Conservation (phyloP, 2,113 vertebrate species). For the Sinosuthora webbiana region DNA sequence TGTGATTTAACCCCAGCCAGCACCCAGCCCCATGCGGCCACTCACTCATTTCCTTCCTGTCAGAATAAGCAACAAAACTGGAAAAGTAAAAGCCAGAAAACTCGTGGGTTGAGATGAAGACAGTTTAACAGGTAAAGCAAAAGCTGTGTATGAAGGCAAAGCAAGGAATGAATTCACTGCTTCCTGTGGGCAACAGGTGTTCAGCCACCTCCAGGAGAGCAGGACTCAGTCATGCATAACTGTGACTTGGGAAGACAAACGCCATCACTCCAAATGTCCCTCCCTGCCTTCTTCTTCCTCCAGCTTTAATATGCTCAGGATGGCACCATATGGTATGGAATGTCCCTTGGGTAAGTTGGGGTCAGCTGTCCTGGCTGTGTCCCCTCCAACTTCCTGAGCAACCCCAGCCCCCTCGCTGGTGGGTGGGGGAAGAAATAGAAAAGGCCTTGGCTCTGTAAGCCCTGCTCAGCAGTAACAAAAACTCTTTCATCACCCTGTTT, state of each 20-base stretch:
- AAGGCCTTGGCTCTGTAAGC: background rate
- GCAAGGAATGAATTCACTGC: background rate
- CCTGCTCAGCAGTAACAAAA: background rate
- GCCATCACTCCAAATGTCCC: background rate
- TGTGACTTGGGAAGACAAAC: background rate
- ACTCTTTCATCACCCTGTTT: background rate
- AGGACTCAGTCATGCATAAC: background rate
- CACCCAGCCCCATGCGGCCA: background rate
- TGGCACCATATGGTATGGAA: background rate
- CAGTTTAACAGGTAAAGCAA: background rate
- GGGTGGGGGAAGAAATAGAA: background rate
- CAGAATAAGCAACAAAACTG: background rate
- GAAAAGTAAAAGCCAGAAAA: background rate
- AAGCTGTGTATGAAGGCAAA: fast-evolving
- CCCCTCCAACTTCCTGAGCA: background rate
- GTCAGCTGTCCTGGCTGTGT: background rate
- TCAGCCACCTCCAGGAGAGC: background rate
- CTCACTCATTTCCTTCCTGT: background rate
- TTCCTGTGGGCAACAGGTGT: background rate
- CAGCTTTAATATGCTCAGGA: background rate
- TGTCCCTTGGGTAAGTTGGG: background rate
- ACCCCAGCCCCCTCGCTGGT: fast-evolving
- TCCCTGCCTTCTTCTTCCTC: background rate
- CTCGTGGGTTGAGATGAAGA: background rate
- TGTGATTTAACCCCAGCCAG: background rate